Base-by-base conservation (phyloP, 2,888 invertebrate species). In the Melipona bicolor region DNA sequence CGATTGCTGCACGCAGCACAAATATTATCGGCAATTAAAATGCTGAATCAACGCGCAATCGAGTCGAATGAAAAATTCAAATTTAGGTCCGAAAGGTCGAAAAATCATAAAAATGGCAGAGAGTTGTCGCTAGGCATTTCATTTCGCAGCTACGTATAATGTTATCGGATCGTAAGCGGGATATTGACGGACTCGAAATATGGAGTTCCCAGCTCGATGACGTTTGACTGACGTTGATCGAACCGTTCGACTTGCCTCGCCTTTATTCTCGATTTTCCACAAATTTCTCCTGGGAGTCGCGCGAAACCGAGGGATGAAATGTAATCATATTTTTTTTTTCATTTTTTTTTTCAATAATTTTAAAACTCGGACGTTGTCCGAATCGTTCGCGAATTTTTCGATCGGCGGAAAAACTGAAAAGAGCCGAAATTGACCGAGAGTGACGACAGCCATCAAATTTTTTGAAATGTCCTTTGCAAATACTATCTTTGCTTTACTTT, bases 141-240 rank as follows among this genome's bases (percentile, higher is more conserved):
- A 49, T 52, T 32, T 32, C 15, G 9, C 50, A n/a, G 17, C 5
- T 4, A 43, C 9, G 13, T 15, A 5, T n/a, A 73, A 73, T 27
- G n/a, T n/a, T 62, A 64, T 75, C 75, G 19, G 43, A 62, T 74
- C 62, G 3, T 69, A 21, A 64, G 56, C 56, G 61, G 24, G n/a
- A n/a, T 15, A 15, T 36, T 43, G 54, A 68, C 49, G 49, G n/a
- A 67, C 49, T 68, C 50, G n/a, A 73, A 62, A 32, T 62, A 64
- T 62, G 19, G 19, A 50, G 27, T n/a, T 62, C 21, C 73, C 32
- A 9, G 9, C 32, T n/a, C 49, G 32, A 61, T 68, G 59, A 61
- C 19, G n/a, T 76, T 56, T 61, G 59, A 76, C 49, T 50, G 76
- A 32, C 59, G 27, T n/a, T 61, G 49, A 59, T 68, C 11, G 17